phyloP scores from a whole-genome alignment of 2,113 vertebrate species.

The Cryptomyrus ogoouensis region DNA sequence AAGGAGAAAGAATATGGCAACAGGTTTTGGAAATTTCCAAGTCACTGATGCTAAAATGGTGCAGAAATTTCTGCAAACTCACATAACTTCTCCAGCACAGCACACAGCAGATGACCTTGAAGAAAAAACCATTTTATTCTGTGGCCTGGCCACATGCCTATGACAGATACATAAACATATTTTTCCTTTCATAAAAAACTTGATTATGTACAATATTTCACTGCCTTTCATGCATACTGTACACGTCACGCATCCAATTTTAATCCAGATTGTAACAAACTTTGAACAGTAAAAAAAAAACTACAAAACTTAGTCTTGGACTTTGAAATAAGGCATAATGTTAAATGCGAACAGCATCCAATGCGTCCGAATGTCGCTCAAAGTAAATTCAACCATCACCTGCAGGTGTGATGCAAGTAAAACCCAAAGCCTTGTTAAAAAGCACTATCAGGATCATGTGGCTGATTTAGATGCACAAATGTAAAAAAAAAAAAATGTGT shows the following conservation, averaged over 20 bases:
- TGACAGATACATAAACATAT: constrained; percentile 39
- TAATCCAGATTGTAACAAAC: constrained; percentile 46
- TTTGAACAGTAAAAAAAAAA: constrained; percentile 39
- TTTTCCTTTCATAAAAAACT: constrained; percentile 31
- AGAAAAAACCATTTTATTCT: constrained; percentile 27
- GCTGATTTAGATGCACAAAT: constrained; percentile 12
- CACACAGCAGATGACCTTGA: constrained; percentile 29
- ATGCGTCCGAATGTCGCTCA: constrained; percentile 24
- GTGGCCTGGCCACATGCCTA: constrained; percentile 41
- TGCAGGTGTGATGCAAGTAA: constrained; percentile 15
- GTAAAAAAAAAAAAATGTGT: constrained; percentile 23
- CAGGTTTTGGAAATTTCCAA: constrained; percentile 42
- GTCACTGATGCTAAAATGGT: constrained; percentile 33
- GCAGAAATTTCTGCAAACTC: constrained; percentile 24
- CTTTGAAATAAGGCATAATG: constrained; percentile 35
- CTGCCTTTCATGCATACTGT: constrained; percentile 38
- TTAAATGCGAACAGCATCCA: constrained; percentile 46
- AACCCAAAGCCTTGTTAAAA: not conserved
- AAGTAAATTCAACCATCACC: constrained; percentile 38
- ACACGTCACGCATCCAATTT: constrained; percentile 48
- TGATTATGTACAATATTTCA: constrained; percentile 42
- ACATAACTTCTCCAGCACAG: constrained; percentile 25
- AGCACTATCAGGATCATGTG: not conserved
- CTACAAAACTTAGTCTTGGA: constrained; percentile 37
- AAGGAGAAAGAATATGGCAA: constrained; percentile 7